Evolutionary conservation across 2,113 vertebrate genomes (phyloP).

Genomic region (Vidua chalybeata): DNA sequence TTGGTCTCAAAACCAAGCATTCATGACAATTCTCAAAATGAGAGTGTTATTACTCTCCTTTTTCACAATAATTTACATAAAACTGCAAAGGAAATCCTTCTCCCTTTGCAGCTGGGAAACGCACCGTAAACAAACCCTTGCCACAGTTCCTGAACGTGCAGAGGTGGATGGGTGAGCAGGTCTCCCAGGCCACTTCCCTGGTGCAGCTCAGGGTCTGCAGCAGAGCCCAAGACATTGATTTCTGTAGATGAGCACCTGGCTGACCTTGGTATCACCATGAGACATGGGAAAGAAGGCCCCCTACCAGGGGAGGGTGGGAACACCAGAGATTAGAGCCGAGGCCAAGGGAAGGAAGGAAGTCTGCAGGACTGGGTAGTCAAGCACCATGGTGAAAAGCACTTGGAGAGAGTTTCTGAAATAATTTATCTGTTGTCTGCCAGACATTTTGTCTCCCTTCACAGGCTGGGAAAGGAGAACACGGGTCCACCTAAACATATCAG

Average conservation of each 20-base stretch:
- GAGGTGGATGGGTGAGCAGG: not conserved
- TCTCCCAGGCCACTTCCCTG: not conserved
- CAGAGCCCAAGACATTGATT: rapidly evolving
- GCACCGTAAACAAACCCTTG: not conserved
- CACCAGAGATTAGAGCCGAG: not conserved
- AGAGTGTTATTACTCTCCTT: not conserved
- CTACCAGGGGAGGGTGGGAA: not conserved
- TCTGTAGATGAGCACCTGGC: not conserved
- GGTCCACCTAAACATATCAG: not conserved
- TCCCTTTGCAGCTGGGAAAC: not conserved
- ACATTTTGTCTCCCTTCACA: not conserved
- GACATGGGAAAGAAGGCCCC: not conserved
- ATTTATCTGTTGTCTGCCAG: not conserved
- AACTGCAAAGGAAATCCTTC: not conserved
- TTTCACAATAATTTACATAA: conserved; percentile 28
- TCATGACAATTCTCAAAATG: not conserved
- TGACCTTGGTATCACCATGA: not conserved
- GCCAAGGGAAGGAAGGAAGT: not conserved
- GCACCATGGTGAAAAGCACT: not conserved
- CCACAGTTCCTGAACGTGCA: rapidly evolving
- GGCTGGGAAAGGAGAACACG: not conserved
- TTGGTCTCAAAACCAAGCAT: conserved; percentile 33
- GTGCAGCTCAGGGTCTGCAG: not conserved
- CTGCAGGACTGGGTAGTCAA: not conserved
- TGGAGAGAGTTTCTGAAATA: not conserved